Conservation (phyloP, 2,113 vertebrate genomes). For the Apaloderma vittatum region DNA sequence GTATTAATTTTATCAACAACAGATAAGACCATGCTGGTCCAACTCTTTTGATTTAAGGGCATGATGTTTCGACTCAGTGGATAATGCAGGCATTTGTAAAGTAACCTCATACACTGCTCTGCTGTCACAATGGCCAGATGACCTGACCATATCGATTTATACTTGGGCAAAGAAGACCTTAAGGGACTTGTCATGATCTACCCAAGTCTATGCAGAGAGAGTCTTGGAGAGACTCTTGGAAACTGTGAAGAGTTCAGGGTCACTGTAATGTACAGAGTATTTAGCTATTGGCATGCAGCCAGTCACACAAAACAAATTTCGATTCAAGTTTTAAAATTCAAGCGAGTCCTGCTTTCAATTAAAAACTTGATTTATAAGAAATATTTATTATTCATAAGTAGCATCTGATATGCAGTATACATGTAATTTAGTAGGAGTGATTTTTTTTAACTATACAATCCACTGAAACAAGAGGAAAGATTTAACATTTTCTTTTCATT, state of each 20-base stretch:
- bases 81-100: not conserved
- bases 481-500: not conserved
- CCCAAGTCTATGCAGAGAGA: not conserved
- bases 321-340: not conserved
- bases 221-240: not conserved
- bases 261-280: not conserved
- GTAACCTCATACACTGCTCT: not conserved
- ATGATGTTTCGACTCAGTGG: not conserved
- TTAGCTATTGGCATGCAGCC: not conserved
- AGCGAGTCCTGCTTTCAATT: not conserved
- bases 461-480: not conserved
- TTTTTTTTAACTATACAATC: not conserved
- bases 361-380: not conserved
- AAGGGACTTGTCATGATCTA: not conserved
- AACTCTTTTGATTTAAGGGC: not conserved
- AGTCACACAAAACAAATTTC: not conserved
- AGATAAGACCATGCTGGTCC: not conserved
- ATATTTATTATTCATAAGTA: not conserved
- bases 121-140: not conserved
- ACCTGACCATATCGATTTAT: not conserved
- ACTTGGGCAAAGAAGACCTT: not conserved
- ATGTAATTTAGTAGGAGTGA: not conserved
- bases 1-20: not conserved
- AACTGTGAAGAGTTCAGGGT: not conserved
- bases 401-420: not conserved